Base-by-base conservation (phyloP, 2,797 vertebrate species). In the Phylloscopus collybita region DNA sequence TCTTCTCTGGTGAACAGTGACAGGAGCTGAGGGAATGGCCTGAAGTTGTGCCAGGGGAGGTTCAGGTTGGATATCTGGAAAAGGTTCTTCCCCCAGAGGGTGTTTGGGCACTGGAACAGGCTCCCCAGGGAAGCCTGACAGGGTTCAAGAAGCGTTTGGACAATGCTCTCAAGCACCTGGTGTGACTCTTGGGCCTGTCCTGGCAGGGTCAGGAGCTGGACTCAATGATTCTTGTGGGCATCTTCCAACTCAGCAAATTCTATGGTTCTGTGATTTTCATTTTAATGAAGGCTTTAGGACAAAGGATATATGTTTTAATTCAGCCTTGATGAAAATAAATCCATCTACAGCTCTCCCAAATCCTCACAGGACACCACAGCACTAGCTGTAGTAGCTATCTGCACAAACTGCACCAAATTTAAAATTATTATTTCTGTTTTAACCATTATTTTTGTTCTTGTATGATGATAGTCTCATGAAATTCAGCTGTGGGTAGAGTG, bases 271-370 rank as follows among this genome's bases (percentile, higher is more conserved):
- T 59, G 40, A 36, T 47, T 79, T 79, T 61, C 9, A 67, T 67
- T 92, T 82, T 61, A 85, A 59, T 57, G 44, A 82, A 91, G 34
- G 26, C 59, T 65, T 85, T 47, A 36, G 69, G 72, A 66, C 49
- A 60, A 80, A 74, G n/a, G 23, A 81, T 23, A 0, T 27, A 32
- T 47, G 9, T 40, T 88, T 90, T 25, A 34, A 44, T 44, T 82
- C n/a, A 81, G 56, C 29, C 71, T 45, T 16, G 45, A 81, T 61
- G 42, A 82, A 94, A 92, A 87, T 17, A 86, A 50, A 79, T n/a
- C 44, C 42, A 73, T 38, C 53, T 66, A 80, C 40, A 70, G 78
- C 51, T 89, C 57, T 47, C 40, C 23, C 23, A 34, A 88, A 72
- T 69, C 66, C 66, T 72, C 50, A 18, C 0, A 79, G 51, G 56